These are phyloP conservation scores for Trichonephila clavata DNA, from an alignment of 1,140 invertebrate genomes.

Conservation along the genomic window DNA sequence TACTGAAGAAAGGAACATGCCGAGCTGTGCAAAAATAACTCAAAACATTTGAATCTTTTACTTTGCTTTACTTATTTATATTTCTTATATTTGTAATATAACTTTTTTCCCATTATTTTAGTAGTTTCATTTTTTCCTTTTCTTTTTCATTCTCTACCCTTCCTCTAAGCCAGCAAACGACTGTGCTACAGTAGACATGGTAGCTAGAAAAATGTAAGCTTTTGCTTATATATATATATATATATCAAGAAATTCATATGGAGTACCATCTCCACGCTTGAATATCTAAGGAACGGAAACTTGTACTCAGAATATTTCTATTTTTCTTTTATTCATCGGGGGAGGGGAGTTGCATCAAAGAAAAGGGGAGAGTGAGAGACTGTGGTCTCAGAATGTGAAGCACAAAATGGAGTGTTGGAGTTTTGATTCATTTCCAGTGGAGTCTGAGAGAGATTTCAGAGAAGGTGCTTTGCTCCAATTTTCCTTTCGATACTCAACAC, in stretches of 20 bases:
- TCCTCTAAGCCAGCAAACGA: neutral
- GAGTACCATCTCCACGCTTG: neutral
- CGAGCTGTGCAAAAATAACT: neutral
- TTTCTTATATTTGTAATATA: neutral
- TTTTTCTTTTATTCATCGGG: neutral
- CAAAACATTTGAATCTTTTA: slow-evolving; percentile 24
- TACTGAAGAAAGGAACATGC: neutral
- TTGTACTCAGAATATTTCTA: neutral
- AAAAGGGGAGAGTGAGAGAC: neutral
- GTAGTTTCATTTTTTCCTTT: neutral
- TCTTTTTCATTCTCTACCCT: neutral
- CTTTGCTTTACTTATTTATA: neutral
- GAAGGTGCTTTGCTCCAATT: neutral
- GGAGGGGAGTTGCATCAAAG: neutral
- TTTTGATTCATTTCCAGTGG: neutral
- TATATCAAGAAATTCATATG: slow-evolving; percentile 12
- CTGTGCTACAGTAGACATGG: neutral
- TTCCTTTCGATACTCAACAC: neutral
- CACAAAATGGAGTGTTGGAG: neutral
- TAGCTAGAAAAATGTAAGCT: neutral
- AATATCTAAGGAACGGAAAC: neutral
- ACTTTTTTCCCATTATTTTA: slow-evolving; percentile 4
- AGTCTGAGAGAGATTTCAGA: neutral
- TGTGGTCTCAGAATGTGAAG: neutral
- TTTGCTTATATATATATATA: neutral